Evolutionary conservation across 1,140 invertebrate genomes (phyloP).

Genomic region (Aphaenogaster floridana): DNA sequence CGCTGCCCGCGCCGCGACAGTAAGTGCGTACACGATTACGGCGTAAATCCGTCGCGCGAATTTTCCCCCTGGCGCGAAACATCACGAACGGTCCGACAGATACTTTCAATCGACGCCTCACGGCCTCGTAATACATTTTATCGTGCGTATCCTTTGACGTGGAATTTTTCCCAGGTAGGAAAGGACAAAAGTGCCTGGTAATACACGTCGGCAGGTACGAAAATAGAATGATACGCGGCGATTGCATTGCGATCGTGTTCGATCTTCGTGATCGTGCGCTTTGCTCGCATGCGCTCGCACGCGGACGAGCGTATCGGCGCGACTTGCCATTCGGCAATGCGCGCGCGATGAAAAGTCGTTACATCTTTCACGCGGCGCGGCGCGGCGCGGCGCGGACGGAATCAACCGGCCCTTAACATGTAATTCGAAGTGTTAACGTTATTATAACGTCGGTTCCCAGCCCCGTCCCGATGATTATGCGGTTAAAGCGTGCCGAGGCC

Average conservation of each 20-base stretch:
- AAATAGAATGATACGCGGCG: conserved; percentile 54
- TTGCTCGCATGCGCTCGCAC: conserved; percentile 36
- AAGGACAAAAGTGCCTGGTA: conserved; percentile 39
- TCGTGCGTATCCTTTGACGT: conserved; percentile 24
- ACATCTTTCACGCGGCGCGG: conserved; percentile 63
- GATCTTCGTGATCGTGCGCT: conserved; percentile 52
- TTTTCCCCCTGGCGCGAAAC: background rate
- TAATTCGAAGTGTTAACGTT: conserved; percentile 77
- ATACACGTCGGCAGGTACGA: conserved; percentile 29
- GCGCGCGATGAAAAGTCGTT: conserved; percentile 69
- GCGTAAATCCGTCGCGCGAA: background rate
- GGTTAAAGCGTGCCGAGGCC: conserved; percentile 70
- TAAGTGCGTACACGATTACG: background rate
- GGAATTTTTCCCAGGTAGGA: conserved; percentile 9
- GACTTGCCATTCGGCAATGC: conserved; percentile 52
- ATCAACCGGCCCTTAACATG: conserved; percentile 74
- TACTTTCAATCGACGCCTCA: background rate
- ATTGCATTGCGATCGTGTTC: conserved; percentile 56
- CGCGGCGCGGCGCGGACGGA: conserved; percentile 52
- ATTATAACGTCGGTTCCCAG: conserved; percentile 75
- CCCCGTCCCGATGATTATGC: conserved; percentile 74
- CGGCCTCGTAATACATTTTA: conserved; percentile 17
- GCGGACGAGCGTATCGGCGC: conserved; percentile 62
- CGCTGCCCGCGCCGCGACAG: conserved; percentile 27
- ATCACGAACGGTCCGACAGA: background rate